Evolutionary conservation across 2,888 invertebrate genomes (phyloP), one percentile per base, ranked within the genome.

Genomic region (Hypsopygia costalis): DNA sequence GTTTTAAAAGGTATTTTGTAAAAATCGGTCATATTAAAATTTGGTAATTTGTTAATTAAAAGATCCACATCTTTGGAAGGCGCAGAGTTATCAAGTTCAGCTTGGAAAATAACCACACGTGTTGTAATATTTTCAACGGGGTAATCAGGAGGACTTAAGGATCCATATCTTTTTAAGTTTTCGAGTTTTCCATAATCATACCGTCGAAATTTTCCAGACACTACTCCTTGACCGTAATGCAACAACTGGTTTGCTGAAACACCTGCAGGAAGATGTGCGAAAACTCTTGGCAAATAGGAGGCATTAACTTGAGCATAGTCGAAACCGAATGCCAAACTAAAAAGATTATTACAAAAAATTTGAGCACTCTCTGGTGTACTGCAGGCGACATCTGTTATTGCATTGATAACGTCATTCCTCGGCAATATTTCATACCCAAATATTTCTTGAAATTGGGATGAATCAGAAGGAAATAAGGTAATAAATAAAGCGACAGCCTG

Each of bases 371-470:
- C 7, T 4, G 30, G 30, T 9, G 36, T 36, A n/a, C 36, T 21
- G 20, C 36, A 36, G 1, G 30, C 29, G 1, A 10, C 20, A 8
- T 11, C 9, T 8, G 36, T 21, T 2, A 36, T 8, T 1, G 21
- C 20, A 1, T 29, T 8, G 3, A 11, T 30, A 7, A 36, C 7
- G n/a, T 10, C 29, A 21, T 36, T 36, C 8, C 22, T 16, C 2
- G 36, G 36, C 5, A 21, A 5, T 10, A 36, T 30, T 31, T 36
- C 36, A 20, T 36, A 36, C 20, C 6, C 30, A 28, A n/a, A 36
- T 36, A n/a, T 5, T n/a, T 21, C 10, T 3, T 20, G 10, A 9
- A 20, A 30, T 3, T 1, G 7, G 1, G 6, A 10, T 11, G 11
- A 11, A 31, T 4, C 3, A 7, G 11, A 0, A 8, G 6, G 3